Percentiles rank a stretch among this genome's conserved stretches.
phyloP scores from a whole-genome alignment of 2,113 vertebrate genomes.

The Lamprologus lemairii region DNA sequence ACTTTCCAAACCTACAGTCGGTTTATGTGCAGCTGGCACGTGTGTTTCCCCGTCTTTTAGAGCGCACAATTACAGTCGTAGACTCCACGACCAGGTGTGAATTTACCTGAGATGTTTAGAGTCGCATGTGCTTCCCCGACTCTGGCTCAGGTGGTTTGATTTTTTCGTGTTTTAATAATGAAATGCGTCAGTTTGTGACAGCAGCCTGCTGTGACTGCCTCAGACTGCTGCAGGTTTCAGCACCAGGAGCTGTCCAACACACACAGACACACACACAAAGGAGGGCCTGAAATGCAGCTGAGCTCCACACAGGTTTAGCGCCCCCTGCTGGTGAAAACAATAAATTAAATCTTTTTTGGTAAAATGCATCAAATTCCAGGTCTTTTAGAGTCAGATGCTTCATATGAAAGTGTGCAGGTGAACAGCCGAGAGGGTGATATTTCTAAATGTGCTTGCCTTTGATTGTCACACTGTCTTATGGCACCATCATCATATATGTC shows the following conservation, averaged over 20 bases:
- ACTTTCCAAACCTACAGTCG: not conserved
- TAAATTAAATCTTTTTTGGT: not conserved
- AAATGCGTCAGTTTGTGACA: not conserved
- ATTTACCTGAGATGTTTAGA: not conserved
- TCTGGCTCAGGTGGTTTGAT: not conserved
- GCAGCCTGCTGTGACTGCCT: not conserved
- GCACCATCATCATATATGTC: not conserved
- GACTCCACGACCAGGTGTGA: not conserved
- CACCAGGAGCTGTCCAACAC: slow-evolving; percentile 2
- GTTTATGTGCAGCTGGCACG: not conserved
- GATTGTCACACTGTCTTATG: not conserved
- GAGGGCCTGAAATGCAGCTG: not conserved
- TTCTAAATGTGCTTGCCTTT: not conserved
- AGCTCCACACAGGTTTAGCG: not conserved
- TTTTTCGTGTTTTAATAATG: not conserved
- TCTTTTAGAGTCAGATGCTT: not conserved
- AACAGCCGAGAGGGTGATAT: not conserved
- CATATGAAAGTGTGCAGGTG: not conserved
- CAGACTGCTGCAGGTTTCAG: not conserved
- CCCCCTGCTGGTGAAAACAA: not conserved
- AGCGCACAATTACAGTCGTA: not conserved
- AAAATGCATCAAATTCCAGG: not conserved
- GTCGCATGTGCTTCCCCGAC: fast-evolving
- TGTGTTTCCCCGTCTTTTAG: not conserved
- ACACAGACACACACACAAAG: not conserved